Evolutionary conservation across 2,113 vertebrate species (phyloP).

Genomic region (Lepus europaeus): DNA sequence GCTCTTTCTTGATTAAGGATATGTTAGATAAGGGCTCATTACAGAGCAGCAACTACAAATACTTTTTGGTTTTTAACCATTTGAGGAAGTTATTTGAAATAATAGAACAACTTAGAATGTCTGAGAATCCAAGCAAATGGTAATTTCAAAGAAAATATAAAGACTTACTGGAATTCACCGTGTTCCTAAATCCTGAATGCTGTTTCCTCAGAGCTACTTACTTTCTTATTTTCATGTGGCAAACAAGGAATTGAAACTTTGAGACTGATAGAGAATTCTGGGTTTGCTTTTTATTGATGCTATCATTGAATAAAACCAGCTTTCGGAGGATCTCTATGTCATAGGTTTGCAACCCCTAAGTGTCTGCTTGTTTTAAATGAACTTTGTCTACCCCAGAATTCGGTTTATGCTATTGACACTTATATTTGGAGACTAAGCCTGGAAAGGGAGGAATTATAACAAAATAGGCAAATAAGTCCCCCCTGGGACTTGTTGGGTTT

Average conservation of each 20-base stretch:
- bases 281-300: background rate
- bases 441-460: background rate
- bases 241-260: background rate
- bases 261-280: background rate
- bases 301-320: background rate
- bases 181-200: background rate
- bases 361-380: background rate
- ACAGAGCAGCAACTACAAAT: background rate
- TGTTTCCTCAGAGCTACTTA: background rate
- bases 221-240: constrained; percentile 6
- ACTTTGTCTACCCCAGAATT: background rate
- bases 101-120: background rate
- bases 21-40: background rate
- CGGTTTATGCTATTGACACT: background rate
- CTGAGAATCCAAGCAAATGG: background rate
- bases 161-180: background rate
- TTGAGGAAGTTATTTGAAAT: background rate
- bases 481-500: background rate
- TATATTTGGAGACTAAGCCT: background rate
- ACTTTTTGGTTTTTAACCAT: background rate
- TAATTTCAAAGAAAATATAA: constrained; percentile 11
- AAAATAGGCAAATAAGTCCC: background rate
- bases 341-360: background rate
- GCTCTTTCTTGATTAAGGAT: background rate
- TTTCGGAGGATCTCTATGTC: background rate